These are phyloP conservation scores for Silurus asotus DNA, from an alignment of 2,113 vertebrate genomes.

Conservation along the genomic window DNA sequence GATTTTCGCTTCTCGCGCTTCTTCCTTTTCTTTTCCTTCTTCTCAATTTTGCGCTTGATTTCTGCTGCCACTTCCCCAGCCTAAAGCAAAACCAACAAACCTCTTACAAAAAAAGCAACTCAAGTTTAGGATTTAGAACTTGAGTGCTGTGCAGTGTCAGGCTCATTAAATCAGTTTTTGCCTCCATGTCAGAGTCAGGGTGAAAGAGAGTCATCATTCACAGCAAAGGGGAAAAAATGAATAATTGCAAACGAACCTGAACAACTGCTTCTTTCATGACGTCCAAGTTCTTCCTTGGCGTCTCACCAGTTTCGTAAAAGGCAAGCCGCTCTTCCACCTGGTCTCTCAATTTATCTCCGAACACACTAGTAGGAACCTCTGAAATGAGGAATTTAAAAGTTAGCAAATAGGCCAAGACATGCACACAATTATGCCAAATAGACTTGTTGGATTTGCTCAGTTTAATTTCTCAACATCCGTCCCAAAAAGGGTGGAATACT, in stretches of 20 bases:
- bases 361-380: slow-evolving; percentile 90
- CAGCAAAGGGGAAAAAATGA: slow-evolving; percentile 54
- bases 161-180: slow-evolving; percentile 97
- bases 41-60: slow-evolving; percentile 81
- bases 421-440: fast-evolving
- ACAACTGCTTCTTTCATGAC: slow-evolving; percentile 91
- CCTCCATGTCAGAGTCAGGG: slow-evolving; percentile 79
- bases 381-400: neutral
- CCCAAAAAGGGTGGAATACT: slow-evolving; percentile 77
- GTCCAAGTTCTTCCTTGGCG: slow-evolving; percentile 89
- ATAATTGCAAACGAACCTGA: slow-evolving; percentile 71
- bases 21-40: slow-evolving; percentile 86
- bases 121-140: fast-evolving
- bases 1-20: slow-evolving; percentile 80
- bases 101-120: no score
- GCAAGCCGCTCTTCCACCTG: slow-evolving; percentile 93
- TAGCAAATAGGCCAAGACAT: neutral
- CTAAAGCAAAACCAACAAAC: slow-evolving; percentile 55
- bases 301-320: slow-evolving; percentile 89
- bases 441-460: slow-evolving; percentile 80
- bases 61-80: slow-evolving; percentile 80
- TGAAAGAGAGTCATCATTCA: slow-evolving; percentile 77
- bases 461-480: slow-evolving; percentile 82
- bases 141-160: slow-evolving; percentile 74
- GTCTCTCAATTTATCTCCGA: slow-evolving; percentile 87